These are phyloP conservation scores for Fopius arisanus DNA, from an alignment of 1,140 invertebrate species.

Conservation along the genomic window DNA sequence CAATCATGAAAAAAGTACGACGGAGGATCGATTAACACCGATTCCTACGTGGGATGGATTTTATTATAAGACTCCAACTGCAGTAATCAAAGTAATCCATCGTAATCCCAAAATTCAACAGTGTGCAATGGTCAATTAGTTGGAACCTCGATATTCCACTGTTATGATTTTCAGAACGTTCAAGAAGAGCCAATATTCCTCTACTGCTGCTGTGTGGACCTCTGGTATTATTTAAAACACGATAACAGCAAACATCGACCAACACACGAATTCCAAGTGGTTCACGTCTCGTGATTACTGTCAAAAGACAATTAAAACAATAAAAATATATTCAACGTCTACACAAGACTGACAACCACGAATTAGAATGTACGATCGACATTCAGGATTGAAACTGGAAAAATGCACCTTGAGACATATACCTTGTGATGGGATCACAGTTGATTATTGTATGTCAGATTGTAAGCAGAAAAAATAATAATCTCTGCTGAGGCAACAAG, in stretches of 20 bases:
- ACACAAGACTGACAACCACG: too few relatives aligned
- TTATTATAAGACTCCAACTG: background rate
- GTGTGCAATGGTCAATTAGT: too few relatives aligned
- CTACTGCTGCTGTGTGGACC: constrained; percentile 56
- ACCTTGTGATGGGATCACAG: too few relatives aligned
- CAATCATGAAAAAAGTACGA: background rate
- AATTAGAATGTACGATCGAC: too few relatives aligned
- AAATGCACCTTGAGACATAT: too few relatives aligned
- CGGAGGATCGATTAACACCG: background rate
- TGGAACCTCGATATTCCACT: background rate
- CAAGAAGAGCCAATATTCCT: constrained; percentile 47
- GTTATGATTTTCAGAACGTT: constrained; percentile 39
- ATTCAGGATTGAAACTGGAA: too few relatives aligned
- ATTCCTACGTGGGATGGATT: constrained; percentile 1
- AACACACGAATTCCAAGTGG: constrained; percentile 53
- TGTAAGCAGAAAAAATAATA: too few relatives aligned
- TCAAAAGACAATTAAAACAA: constrained; percentile 6
- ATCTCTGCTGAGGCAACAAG: too few relatives aligned
- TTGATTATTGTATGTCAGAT: too few relatives aligned
- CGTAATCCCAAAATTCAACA: background rate
- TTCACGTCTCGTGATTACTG: constrained; percentile 49
- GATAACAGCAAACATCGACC: constrained; percentile 12
- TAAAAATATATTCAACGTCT: too few relatives aligned
- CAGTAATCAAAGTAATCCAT: background rate
- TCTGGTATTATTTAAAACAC: constrained; percentile 44